Percentiles rank a stretch among this genome's conserved stretches.
Evolutionary conservation across 64 coral and sea anemone species (phyloP).

Genomic region (Acropora tenuis): DNA sequence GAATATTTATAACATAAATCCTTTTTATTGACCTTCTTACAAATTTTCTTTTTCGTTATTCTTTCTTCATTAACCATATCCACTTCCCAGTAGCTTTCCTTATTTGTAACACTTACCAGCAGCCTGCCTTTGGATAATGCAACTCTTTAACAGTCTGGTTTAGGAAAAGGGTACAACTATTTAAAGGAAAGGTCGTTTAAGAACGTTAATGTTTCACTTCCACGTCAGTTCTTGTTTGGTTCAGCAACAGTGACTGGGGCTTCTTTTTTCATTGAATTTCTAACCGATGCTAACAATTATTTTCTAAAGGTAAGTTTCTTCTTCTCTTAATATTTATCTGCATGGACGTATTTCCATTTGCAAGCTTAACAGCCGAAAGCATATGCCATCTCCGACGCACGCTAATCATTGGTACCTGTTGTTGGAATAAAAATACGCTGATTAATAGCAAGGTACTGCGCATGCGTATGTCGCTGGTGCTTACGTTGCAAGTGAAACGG

Average conservation of each 20-base stretch:
- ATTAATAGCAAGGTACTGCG: too few relatives aligned
- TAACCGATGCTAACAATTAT: conserved; percentile 32
- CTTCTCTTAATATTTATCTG: not conserved
- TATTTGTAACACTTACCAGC: not conserved
- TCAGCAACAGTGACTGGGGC: not conserved
- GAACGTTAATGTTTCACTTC: too few relatives aligned
- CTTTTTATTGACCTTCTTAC: not conserved
- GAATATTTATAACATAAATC: too few relatives aligned
- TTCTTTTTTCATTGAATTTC: conserved; percentile 11
- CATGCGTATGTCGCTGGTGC: too few relatives aligned
- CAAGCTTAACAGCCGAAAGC: too few relatives aligned
- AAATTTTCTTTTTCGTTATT: not conserved
- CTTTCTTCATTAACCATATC: not conserved
- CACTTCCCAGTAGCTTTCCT: not conserved
- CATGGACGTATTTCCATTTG: too few relatives aligned
- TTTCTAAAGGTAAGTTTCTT: conserved; percentile 18
- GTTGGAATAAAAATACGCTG: too few relatives aligned
- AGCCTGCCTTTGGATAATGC: not conserved
- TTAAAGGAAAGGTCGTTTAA: too few relatives aligned
- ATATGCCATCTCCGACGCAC: too few relatives aligned
- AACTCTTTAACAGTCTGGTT: not conserved
- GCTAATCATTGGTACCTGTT: too few relatives aligned
- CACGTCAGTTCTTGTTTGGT: not conserved
- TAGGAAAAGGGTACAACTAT: too few relatives aligned
- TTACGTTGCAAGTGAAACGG: too few relatives aligned